These are phyloP conservation scores for Cheilosia grossa DNA, from an alignment of 2,888 invertebrate genomes.

Conservation along the genomic window DNA sequence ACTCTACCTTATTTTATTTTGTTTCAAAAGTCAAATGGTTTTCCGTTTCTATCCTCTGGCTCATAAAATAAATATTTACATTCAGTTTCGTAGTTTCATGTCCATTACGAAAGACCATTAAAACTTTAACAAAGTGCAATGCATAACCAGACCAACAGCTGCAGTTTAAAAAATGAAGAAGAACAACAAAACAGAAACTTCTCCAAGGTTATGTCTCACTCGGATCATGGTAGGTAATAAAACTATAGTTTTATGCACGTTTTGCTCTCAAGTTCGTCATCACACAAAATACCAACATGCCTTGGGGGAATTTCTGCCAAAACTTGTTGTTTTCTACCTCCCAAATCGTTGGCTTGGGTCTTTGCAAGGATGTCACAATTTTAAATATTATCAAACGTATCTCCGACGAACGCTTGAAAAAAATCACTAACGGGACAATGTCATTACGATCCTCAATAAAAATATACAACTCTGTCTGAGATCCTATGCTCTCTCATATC, in stretches of 20 bases:
- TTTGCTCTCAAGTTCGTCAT: neutral
- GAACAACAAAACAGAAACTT: constrained; percentile 1
- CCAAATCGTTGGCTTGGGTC: neutral
- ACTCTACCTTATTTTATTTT: neutral
- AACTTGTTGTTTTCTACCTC: neutral
- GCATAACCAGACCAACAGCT: constrained; percentile 28
- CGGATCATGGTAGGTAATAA: constrained; percentile 14
- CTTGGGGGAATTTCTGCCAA: neutral
- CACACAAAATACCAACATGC: neutral
- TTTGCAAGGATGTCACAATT: neutral
- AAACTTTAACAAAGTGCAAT: constrained; percentile 22
- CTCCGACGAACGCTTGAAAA: too few species aligned
- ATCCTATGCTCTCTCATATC: too few species aligned
- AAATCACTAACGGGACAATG: too few species aligned
- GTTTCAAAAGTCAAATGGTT: constrained; percentile 6
- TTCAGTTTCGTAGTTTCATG: constrained; percentile 9
- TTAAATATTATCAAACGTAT: neutral
- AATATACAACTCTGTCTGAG: too few species aligned
- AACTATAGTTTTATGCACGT: constrained; percentile 4
- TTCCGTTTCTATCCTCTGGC: neutral
- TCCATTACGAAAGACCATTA: constrained; percentile 36
- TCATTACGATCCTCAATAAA: too few species aligned
- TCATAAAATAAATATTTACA: constrained; percentile 12
- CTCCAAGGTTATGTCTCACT: constrained; percentile 18
- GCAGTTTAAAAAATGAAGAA: constrained; percentile 4